A percentile compares a stretch with the other conserved stretches of the same genome.
Evolutionary conservation across 92 coral and sea anemone species (phyloP).

Genomic region (Phenganax subtilis): DNA sequence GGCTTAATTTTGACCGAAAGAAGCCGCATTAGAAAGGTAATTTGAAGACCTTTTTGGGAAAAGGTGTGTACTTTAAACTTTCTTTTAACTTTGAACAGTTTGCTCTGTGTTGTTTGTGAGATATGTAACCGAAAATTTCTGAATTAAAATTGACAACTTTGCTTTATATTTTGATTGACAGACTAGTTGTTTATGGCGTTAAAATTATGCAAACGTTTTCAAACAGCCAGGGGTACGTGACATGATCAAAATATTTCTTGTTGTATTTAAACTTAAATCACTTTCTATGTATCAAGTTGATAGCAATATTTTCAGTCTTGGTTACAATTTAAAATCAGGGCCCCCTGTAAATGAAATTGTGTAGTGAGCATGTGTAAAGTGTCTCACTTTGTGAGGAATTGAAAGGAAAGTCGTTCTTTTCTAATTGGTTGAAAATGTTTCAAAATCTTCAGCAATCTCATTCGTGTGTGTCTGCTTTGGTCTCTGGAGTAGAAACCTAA

Average conservation of each 20-base stretch:
- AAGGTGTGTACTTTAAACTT: neutral
- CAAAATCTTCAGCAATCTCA: too few relatives aligned
- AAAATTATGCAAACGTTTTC: conserved; percentile 4
- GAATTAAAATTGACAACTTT: neutral
- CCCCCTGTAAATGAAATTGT: too few relatives aligned
- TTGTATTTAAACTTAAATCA: conserved; percentile 1
- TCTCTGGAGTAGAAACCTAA: too few relatives aligned
- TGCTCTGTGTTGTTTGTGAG: neutral
- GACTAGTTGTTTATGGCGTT: conserved; percentile 13
- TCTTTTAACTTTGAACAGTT: neutral
- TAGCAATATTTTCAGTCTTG: too few relatives aligned
- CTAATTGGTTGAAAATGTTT: too few relatives aligned
- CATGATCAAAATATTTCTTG: neutral
- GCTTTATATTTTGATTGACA: neutral
- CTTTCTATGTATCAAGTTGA: neutral
- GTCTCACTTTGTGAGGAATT: too few relatives aligned
- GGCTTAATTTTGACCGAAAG: neutral
- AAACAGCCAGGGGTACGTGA: conserved; percentile 1
- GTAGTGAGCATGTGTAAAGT: too few relatives aligned
- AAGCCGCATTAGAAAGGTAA: conserved; percentile 8
- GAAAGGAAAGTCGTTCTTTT: too few relatives aligned
- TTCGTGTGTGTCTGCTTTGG: too few relatives aligned
- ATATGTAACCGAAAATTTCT: neutral
- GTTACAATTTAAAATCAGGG: too few relatives aligned
- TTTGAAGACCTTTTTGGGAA: neutral